Percentiles rank a stretch among this genome's conserved stretches.
Evolutionary conservation across 2,113 vertebrate species (phyloP).

Genomic region (Australoheros scitulus): DNA sequence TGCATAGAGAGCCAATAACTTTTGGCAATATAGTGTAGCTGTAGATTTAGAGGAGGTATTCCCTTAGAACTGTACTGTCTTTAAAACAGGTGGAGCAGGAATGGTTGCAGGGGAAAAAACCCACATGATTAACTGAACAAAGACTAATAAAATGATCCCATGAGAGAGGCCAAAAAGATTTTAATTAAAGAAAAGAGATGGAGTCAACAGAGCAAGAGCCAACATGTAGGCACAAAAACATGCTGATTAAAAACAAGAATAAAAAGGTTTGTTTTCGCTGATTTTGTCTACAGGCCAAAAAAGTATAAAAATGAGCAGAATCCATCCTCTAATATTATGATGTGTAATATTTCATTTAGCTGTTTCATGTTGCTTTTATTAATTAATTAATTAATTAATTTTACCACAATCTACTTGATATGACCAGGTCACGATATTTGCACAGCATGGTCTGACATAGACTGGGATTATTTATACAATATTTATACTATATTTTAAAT

Average conservation of each 20-base stretch:
- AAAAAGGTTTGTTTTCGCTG: neutral
- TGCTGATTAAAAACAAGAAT: neutral
- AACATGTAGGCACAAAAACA: neutral
- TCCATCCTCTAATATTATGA: no score
- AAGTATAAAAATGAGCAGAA: no score
- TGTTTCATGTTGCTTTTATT: no score
- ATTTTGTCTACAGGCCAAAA: no score
- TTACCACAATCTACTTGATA: no score
- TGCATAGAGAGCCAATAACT: no score
- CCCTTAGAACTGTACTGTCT: neutral
- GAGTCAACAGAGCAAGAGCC: neutral
- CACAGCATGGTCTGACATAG: no score
- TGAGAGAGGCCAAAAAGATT: neutral
- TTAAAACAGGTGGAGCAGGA: neutral
- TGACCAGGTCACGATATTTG: no score
- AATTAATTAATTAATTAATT: no score
- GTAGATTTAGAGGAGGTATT: neutral
- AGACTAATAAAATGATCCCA: neutral
- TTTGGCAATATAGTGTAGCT: neutral
- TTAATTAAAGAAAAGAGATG: neutral
- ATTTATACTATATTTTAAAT: no score
- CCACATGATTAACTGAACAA: fast-evolving
- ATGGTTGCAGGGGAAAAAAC: neutral
- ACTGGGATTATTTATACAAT: no score
- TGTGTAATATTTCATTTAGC: no score